Percentiles rank a stretch among this genome's conserved stretches.
Evolutionary conservation across 2,888 invertebrate species (phyloP).

Genomic region (Synanthedon andrenaeformis): DNA sequence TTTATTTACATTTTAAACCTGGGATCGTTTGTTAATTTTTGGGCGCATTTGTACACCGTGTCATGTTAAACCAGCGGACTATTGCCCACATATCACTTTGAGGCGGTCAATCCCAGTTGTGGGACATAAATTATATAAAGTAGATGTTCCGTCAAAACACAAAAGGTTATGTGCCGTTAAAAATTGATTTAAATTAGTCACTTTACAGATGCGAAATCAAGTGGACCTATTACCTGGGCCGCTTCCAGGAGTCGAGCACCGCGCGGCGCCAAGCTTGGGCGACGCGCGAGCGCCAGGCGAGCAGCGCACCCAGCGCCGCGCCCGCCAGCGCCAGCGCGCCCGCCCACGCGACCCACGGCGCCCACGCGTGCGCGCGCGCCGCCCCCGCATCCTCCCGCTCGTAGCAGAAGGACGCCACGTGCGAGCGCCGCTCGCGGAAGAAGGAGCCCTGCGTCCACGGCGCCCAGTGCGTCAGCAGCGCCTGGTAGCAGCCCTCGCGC

Average conservation of each 20-base stretch:
- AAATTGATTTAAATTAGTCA: no score
- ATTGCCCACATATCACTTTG: no score
- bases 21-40: no score
- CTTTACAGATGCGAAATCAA: no score
- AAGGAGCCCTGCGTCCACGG: conserved; percentile 22
- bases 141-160: no score
- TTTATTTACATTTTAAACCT: no score
- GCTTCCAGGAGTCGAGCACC: conserved; percentile 17
- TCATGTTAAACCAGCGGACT: no score
- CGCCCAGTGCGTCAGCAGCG: conserved; percentile 20
- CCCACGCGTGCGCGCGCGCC: not conserved
- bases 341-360: not conserved
- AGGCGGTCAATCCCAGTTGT: no score
- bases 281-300: conserved; percentile 3
- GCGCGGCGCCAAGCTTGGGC: conserved; percentile 11
- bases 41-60: no score
- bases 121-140: no score
- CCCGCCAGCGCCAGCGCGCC: conserved; percentile 1
- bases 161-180: no score
- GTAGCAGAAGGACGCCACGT: not conserved
- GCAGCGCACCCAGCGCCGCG: conserved; percentile 8
- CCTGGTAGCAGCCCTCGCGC: conserved; percentile 14
- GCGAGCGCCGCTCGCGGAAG: conserved; percentile 14
- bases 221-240: no score
- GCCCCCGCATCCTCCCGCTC: not conserved